Evolutionary conservation across 2,888 invertebrate genomes (phyloP), one percentile per base, ranked within the genome.

Genomic region (Nezara viridula): DNA sequence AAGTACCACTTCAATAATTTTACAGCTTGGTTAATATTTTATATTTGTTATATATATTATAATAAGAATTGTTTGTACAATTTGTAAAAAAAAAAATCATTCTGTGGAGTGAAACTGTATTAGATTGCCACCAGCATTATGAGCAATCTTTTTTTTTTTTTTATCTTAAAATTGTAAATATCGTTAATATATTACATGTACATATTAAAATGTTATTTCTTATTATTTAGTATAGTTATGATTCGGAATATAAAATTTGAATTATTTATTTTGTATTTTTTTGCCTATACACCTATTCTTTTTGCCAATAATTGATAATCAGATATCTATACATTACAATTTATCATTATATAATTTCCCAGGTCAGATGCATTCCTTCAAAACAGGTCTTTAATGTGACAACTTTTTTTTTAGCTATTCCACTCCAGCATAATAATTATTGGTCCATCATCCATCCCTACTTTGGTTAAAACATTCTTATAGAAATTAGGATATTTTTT

Each of bases 141-240:
- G 60, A 60, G 27, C 32, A 32, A 19, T 66, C 66, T 66, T 32
- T 66, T 66, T 66, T 66, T 32, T 19, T 6, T 32, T 32, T 32
- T 32, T n/a, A n/a, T n/a, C n/a, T 66, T 66, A 32, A 19, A 66
- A 32, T 14, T 66, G 66, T 66, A 66, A 66, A 66, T 66, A 66
- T 32, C 66, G 66, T 66, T 66, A 66, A 32, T 66, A 66, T 0
- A 66, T 66, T 32, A 2, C 32, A 66, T 66, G 66, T 66, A 66
- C 16, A 66, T 66, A 66, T 32, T 19, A 1, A 32, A 66, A 66
- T 66, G 66, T 66, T 66, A 66, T 66, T 66, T 66, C 66, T 66
- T 66, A 66, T 32, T 66, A 66, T 32, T 66, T 32, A 32, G 66
- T 66, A 66, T 66, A 32, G 66, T 66, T 66, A 66, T 66, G 19